Percentiles rank a stretch among this genome's conserved stretches.
Evolutionary conservation across 2,888 invertebrate species (phyloP).

Genomic region (Orchesella flavescens): DNA sequence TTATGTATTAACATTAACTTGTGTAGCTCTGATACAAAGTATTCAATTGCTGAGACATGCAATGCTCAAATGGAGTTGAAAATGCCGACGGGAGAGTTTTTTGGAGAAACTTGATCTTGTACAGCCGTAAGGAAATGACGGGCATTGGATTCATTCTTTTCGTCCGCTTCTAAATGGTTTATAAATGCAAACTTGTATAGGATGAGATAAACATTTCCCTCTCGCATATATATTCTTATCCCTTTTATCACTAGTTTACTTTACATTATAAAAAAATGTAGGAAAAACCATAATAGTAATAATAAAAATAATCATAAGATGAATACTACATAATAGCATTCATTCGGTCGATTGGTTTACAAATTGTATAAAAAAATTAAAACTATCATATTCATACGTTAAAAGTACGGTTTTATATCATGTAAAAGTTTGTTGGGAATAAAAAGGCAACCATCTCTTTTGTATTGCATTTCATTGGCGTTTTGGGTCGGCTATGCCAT

Average conservation of each 20-base stretch:
- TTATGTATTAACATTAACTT: too few species aligned
- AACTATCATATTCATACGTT: too few species aligned
- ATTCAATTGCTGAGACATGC: too few species aligned
- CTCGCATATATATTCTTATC: background rate
- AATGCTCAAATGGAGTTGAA: background rate
- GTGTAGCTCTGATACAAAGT: too few species aligned
- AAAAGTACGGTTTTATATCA: too few species aligned
- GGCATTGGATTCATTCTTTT: constrained; percentile 4
- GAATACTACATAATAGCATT: too few species aligned
- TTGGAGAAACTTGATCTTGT: constrained; percentile 69
- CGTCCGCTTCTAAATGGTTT: background rate
- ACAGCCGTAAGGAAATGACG: constrained; percentile 59
- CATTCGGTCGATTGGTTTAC: background rate
- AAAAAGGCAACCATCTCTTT: too few species aligned
- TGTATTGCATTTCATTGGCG: constrained; percentile 36
- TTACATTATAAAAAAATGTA: background rate
- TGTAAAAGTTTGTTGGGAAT: too few species aligned
- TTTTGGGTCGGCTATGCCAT: constrained; percentile 38
- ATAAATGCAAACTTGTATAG: background rate
- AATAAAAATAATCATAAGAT: background rate
- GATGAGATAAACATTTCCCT: background rate
- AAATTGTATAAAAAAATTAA: too few species aligned
- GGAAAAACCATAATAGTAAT: background rate
- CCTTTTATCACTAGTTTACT: background rate
- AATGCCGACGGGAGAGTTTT: constrained; percentile 54